phyloP scores from a whole-genome alignment of 1,140 invertebrate species.

The Rhopalosiphum maidis region DNA sequence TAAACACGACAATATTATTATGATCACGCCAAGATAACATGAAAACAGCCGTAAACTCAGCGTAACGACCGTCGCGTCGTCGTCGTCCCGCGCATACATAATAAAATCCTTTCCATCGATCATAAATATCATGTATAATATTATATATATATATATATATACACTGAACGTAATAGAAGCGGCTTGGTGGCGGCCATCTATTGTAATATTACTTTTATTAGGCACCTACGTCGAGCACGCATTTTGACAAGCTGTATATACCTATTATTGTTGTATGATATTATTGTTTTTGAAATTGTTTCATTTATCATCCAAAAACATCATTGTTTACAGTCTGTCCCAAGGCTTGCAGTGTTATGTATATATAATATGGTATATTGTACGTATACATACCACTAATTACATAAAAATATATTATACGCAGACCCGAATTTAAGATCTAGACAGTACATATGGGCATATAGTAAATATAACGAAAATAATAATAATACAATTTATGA shows the following conservation, averaged over 20 bases:
- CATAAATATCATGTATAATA: not conserved
- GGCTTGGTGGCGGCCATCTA: not conserved
- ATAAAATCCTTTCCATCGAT: not conserved
- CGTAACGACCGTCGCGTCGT: not conserved
- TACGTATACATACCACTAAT: not conserved
- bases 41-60: constrained; percentile 16
- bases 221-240: not conserved
- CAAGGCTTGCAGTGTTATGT: not conserved
- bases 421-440: too few species aligned
- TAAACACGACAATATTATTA: constrained; percentile 12
- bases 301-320: not conserved
- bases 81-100: not conserved
- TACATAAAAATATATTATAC: not conserved
- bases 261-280: not conserved
- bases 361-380: too few species aligned
- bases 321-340: not conserved
- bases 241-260: not conserved
- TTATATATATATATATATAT: not conserved
- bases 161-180: not conserved
- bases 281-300: not conserved
- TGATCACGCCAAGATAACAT: not conserved
- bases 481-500: too few species aligned
- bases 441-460: too few species aligned
- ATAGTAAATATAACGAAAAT: too few species aligned
- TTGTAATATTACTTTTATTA: not conserved